A percentile compares a stretch with the other conserved stretches of the same genome.
phyloP scores from a whole-genome alignment of 2,888 invertebrate species.

The Drosophila bunnanda region DNA sequence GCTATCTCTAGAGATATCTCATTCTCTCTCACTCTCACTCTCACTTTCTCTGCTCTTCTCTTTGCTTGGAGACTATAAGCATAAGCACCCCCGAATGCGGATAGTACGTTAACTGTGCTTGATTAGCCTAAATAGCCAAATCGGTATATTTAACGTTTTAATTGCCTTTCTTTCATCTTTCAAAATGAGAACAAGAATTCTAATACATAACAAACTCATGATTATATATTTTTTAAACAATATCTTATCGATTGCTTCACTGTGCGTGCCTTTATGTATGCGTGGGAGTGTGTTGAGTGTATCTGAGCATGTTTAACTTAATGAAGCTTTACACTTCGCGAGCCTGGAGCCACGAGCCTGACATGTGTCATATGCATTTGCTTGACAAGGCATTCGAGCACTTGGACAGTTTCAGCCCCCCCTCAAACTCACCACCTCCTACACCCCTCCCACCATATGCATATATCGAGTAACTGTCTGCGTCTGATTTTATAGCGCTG shows the following conservation, averaged over 20 bases:
- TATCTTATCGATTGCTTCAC: not conserved
- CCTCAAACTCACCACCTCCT: not conserved
- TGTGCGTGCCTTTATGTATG: slow-evolving; percentile 13
- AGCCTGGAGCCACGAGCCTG: slow-evolving; percentile 43
- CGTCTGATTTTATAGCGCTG: slow-evolving; percentile 62
- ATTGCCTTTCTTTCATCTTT: too few species aligned
- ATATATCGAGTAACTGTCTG: slow-evolving; percentile 65
- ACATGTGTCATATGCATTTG: slow-evolving; percentile 78
- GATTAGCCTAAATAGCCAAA: too few species aligned
- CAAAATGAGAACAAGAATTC: too few species aligned
- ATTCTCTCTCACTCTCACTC: too few species aligned
- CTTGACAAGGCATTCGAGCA: slow-evolving; percentile 50
- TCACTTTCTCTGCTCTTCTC: too few species aligned
- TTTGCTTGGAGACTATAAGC: too few species aligned
- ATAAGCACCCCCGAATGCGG: too few species aligned
- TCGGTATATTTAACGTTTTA: not conserved
- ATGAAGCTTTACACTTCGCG: slow-evolving; percentile 59
- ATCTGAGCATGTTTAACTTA: slow-evolving; percentile 51
- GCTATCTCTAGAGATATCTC: too few species aligned
- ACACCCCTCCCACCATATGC: slow-evolving; percentile 21
- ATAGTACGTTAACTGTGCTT: too few species aligned
- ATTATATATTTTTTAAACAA: not conserved
- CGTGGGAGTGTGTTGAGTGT: slow-evolving; percentile 4
- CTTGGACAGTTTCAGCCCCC: slow-evolving; percentile 36
- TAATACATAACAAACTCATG: not conserved